A percentile compares a stretch with the other conserved stretches of the same genome.
Evolutionary conservation across 2,797 vertebrate genomes (phyloP).

Genomic region (Xiphophorus birchmanni): DNA sequence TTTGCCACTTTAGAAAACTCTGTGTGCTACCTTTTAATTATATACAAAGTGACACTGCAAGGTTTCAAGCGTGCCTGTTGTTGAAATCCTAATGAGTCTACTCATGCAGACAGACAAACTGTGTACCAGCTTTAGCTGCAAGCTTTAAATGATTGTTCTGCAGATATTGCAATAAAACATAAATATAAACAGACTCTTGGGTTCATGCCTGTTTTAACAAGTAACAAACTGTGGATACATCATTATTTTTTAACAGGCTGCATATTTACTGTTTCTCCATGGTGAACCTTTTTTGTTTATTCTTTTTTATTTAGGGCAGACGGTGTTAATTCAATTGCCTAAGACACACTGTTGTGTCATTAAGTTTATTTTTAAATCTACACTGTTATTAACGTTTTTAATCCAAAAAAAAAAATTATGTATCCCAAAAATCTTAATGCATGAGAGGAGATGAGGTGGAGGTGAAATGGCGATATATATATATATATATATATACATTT

Average conservation of each 20-base stretch:
- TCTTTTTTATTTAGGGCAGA: no score
- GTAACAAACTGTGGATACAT: background rate
- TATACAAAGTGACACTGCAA: background rate
- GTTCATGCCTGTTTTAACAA: background rate
- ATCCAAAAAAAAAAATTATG: background rate
- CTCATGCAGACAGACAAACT: background rate
- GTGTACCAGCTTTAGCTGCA: background rate
- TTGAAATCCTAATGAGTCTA: background rate
- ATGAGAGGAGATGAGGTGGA: background rate
- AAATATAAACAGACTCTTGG: background rate
- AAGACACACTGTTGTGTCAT: background rate
- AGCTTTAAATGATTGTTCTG: background rate
- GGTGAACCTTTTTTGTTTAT: background rate
- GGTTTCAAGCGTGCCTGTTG: background rate
- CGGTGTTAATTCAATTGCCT: background rate
- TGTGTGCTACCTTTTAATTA: background rate
- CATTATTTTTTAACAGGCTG: background rate
- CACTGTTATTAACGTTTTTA: background rate
- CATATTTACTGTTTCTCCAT: background rate
- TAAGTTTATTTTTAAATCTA: background rate
- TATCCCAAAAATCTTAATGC: background rate
- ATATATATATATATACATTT: background rate
- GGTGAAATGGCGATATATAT: background rate
- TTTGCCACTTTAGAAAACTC: background rate
- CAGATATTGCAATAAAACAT: background rate